These are phyloP conservation scores for Patagioenas fasciata DNA, from an alignment of 2,113 vertebrate genomes.

Conservation along the genomic window DNA sequence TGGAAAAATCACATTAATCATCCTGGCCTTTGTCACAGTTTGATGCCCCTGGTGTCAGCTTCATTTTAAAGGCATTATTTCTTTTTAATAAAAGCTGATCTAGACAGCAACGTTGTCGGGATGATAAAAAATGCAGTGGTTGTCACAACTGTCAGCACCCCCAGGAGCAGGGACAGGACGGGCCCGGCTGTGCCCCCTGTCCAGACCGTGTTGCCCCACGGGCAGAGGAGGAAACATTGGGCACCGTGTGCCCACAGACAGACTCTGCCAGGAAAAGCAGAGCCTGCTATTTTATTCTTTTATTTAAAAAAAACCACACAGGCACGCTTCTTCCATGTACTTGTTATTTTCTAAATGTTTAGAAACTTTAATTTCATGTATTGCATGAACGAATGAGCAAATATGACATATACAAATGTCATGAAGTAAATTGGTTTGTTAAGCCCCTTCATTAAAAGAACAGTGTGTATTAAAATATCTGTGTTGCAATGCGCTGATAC, in stretches of 20 bases:
- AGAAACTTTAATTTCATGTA: neutral
- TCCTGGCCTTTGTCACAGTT: constrained; percentile 21
- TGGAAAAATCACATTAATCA: constrained; percentile 17
- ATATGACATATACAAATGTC: neutral
- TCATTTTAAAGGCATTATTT: constrained; percentile 15
- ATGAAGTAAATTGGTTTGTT: constrained; percentile 28
- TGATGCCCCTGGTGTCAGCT: neutral
- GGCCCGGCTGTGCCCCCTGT: neutral
- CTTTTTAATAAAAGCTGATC: constrained; percentile 54
- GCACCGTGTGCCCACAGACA: neutral
- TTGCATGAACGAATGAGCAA: constrained; percentile 43
- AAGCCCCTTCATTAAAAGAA: constrained; percentile 5
- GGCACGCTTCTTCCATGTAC: neutral
- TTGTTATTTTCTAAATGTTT: neutral
- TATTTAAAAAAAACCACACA: neutral
- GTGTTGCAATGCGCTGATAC: neutral
- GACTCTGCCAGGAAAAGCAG: neutral
- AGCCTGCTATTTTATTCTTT: neutral
- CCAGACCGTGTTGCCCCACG: neutral
- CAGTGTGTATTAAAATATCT: neutral
- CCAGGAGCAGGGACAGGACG: neutral
- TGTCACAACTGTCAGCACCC: constrained; percentile 11
- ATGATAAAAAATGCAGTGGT: neutral
- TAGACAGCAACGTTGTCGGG: neutral
- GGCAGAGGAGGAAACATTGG: neutral